phyloP scores from a whole-genome alignment of 1,140 invertebrate genomes.

The Sinonovacula constricta region DNA sequence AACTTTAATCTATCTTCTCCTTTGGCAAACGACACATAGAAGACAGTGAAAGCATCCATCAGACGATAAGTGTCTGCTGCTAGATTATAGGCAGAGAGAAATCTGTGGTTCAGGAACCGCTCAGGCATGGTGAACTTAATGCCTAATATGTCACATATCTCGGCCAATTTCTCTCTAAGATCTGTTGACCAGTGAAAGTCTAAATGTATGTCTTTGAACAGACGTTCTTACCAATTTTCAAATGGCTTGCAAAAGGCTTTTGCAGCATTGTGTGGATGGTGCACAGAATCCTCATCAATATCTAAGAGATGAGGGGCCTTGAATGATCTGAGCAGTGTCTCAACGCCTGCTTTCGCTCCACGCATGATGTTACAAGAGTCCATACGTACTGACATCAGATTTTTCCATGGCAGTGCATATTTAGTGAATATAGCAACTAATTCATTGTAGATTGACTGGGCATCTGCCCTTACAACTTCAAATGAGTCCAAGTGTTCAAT shows the following conservation, averaged over 20 bases:
- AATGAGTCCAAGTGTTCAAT: too few relatives aligned
- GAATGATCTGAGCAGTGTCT: conserved; percentile 51
- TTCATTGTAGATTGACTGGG: too few relatives aligned
- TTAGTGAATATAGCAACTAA: too few relatives aligned
- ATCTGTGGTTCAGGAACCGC: conserved; percentile 48
- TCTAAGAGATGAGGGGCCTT: conserved; percentile 62
- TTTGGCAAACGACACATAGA: conserved; percentile 41
- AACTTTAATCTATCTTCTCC: too few relatives aligned
- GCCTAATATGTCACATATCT: conserved; percentile 53
- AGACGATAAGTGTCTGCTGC: conserved; percentile 40
- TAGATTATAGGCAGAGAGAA: conserved; percentile 56
- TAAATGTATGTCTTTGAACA: conserved; percentile 45
- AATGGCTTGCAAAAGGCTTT: conserved; percentile 63
- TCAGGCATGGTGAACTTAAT: conserved; percentile 53
- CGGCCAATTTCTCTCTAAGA: conserved; percentile 9
- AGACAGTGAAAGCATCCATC: conserved; percentile 44
- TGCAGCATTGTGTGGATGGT: conserved; percentile 63
- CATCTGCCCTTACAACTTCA: too few relatives aligned
- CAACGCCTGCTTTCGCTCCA: conserved; percentile 63
- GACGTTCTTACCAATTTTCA: conserved; percentile 25
- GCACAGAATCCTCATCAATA: conserved; percentile 67
- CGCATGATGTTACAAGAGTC: conserved; percentile 69
- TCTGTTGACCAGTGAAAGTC: conserved; percentile 59
- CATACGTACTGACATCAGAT: conserved; percentile 62
- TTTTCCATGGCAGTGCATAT: conserved; percentile 64